Evolutionary conservation across 2,888 invertebrate genomes (phyloP).

Genomic region (Drosophila nigritarsus): DNA sequence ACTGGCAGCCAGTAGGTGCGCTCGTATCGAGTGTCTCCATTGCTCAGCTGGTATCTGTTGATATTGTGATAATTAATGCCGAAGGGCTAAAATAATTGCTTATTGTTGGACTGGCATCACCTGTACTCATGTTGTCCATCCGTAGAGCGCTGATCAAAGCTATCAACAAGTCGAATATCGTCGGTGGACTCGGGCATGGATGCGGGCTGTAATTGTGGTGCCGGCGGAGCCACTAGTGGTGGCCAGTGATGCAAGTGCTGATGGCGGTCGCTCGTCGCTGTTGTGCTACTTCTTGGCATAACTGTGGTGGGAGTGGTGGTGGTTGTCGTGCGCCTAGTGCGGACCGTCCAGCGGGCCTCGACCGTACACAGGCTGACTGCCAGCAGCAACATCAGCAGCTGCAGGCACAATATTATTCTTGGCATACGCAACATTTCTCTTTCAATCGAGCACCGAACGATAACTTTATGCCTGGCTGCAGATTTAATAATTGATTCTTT

Average conservation of each 20-base stretch:
- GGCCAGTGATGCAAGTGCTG: constrained; percentile 52
- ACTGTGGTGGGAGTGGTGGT: constrained; percentile 30
- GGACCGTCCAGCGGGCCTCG: constrained; percentile 45
- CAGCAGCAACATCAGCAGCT: constrained; percentile 17
- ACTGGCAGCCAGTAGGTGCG: constrained; percentile 73
- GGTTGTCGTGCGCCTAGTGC: constrained; percentile 45
- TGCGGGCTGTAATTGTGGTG: constrained; percentile 2
- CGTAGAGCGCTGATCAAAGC: constrained; percentile 57
- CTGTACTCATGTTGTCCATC: constrained; percentile 78
- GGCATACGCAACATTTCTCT: constrained; percentile 11
- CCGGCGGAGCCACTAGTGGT: constrained; percentile 42
- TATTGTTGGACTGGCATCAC: constrained; percentile 21
- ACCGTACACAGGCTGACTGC: neutral
- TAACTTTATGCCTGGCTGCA: constrained; percentile 45
- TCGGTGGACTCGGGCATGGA: neutral
- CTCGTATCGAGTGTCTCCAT: constrained; percentile 82
- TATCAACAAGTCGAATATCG: constrained; percentile 62
- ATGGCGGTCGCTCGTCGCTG: constrained; percentile 39
- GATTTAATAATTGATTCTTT: constrained; percentile 70
- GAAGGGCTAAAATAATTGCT: neutral
- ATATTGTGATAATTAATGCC: neutral
- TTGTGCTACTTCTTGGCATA: constrained; percentile 20
- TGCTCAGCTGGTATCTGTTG: constrained; percentile 71
- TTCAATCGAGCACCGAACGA: constrained; percentile 28
- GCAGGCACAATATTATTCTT: constrained; percentile 22